A percentile compares a stretch with the other conserved stretches of the same genome.
phyloP scores from a whole-genome alignment of 1,140 invertebrate genomes.

The Harpegnathos saltator region DNA sequence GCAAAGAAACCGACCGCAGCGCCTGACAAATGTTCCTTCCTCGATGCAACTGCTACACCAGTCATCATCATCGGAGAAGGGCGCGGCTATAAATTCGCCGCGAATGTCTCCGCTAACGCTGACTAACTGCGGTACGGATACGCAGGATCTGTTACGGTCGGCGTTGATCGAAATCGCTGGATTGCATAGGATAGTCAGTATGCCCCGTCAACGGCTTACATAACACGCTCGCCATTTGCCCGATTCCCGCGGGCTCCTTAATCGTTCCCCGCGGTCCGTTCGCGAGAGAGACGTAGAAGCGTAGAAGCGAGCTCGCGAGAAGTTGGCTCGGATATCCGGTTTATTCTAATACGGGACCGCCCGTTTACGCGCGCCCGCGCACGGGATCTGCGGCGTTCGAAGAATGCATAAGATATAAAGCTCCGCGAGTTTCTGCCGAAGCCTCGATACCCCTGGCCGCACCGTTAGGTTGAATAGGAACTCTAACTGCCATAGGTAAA shows the following conservation, averaged over 20 bases:
- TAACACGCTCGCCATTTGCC: not conserved
- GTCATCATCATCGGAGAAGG: not conserved
- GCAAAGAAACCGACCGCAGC: not conserved
- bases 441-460: constrained; percentile 41
- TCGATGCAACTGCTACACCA: not conserved
- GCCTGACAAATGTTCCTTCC: not conserved
- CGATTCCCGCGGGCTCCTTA: constrained; percentile 46
- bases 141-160: constrained; percentile 6
- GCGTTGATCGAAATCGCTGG: not conserved
- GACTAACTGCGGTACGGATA: constrained; percentile 15
- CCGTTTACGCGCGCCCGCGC: not conserved
- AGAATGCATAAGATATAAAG: constrained; percentile 76
- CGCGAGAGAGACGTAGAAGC: constrained; percentile 42
- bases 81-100: constrained; percentile 12
- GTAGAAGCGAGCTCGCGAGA: not conserved
- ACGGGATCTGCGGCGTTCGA: constrained; percentile 20
- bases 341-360: constrained; percentile 56
- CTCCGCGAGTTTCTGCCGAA: constrained; percentile 46
- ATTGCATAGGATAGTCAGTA: constrained; percentile 24
- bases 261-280: constrained; percentile 60
- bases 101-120: not conserved
- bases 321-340: constrained; percentile 52
- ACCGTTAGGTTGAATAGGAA: constrained; percentile 60
- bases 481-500: constrained; percentile 55
- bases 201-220: not conserved